A percentile compares a stretch with the other conserved stretches of the same genome.
These are phyloP conservation scores for Poeciliopsis occidentalis DNA, from an alignment of 2,113 vertebrate genomes.

Conservation along the genomic window DNA sequence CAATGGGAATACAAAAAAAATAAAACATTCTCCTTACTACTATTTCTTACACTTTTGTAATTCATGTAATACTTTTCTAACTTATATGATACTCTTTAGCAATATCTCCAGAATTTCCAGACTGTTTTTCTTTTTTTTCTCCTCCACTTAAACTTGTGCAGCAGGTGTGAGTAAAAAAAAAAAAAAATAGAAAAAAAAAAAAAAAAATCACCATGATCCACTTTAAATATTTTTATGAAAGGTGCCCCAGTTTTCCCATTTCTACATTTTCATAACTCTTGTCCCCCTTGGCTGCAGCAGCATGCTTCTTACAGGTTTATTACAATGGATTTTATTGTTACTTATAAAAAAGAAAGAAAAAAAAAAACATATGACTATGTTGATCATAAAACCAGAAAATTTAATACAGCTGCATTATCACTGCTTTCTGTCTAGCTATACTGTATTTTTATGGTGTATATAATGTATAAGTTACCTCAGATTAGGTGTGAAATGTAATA, in stretches of 20 bases:
- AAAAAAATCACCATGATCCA: constrained; percentile 7
- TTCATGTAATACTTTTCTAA: too few species aligned
- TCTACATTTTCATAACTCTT: constrained; percentile 23
- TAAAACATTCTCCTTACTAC: too few species aligned
- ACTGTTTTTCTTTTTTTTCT: neutral
- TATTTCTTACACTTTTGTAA: too few species aligned
- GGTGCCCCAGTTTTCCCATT: constrained; percentile 11
- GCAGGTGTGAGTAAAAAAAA: neutral
- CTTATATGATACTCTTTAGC: neutral
- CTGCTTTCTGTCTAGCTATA: neutral
- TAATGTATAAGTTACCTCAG: constrained; percentile 5
- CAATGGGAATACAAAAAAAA: too few species aligned
- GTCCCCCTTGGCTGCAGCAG: constrained; percentile 13
- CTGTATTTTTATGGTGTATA: constrained; percentile 1
- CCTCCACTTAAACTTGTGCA: neutral
- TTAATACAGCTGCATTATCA: neutral
- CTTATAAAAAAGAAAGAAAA: constrained; percentile 13
- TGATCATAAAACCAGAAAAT: constrained; percentile 3
- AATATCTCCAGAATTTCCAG: neutral
- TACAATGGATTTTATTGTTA: constrained; percentile 1
- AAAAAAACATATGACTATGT: neutral
- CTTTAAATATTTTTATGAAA: constrained; percentile 27
- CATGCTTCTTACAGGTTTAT: constrained; percentile 18
- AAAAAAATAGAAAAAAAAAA: neutral
- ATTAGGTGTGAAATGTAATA: constrained; percentile 29